Percentiles rank a stretch among this genome's conserved stretches.
Conservation (phyloP, 2,113 vertebrate genomes). For the Odontesthes bonariensis region DNA sequence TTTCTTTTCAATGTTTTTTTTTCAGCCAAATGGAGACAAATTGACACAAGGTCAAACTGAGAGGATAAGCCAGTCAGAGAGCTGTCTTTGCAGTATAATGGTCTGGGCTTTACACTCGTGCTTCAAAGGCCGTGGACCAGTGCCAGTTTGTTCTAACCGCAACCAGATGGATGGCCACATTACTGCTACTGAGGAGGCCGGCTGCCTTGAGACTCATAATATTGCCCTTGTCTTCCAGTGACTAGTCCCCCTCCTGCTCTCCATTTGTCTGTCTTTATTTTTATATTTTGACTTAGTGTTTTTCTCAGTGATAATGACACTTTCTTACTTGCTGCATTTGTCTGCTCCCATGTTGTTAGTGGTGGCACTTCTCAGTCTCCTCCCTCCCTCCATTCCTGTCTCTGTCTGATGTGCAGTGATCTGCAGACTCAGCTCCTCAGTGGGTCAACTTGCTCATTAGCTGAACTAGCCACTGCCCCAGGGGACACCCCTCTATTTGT, state of each 20-base stretch:
- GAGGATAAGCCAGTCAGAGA: slow-evolving; percentile 34
- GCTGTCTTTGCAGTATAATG: slow-evolving; percentile 32
- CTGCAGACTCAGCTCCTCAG: slow-evolving; percentile 67
- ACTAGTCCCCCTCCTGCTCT: slow-evolving; percentile 2
- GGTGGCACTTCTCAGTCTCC: slow-evolving; percentile 21
- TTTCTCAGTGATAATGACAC: slow-evolving; percentile 1
- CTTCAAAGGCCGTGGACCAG: slow-evolving; percentile 64
- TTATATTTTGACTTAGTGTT: not conserved
- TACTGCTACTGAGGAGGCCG: slow-evolving; percentile 65
- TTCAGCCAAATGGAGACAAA: slow-evolving; percentile 23
- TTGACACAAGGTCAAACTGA: slow-evolving; percentile 41
- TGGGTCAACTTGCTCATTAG: slow-evolving; percentile 83
- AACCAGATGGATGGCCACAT: slow-evolving; percentile 69
- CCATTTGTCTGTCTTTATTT: not conserved
- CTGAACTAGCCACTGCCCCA: slow-evolving; percentile 69
- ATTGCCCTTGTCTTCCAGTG: slow-evolving; percentile 32
- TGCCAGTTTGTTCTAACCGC: slow-evolving; percentile 66
- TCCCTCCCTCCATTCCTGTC: slow-evolving; percentile 31
- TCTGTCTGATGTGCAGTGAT: slow-evolving; percentile 70
- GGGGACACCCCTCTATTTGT: slow-evolving; percentile 64
- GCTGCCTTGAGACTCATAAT: slow-evolving; percentile 62
- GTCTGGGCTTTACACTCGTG: slow-evolving; percentile 43
- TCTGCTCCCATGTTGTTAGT: slow-evolving; percentile 23
- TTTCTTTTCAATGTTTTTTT: slow-evolving; percentile 1
- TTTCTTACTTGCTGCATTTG: slow-evolving; percentile 28